These are phyloP conservation scores for Enteromius argenteus DNA, from an alignment of 2,797 vertebrate species.

Conservation along the genomic window DNA sequence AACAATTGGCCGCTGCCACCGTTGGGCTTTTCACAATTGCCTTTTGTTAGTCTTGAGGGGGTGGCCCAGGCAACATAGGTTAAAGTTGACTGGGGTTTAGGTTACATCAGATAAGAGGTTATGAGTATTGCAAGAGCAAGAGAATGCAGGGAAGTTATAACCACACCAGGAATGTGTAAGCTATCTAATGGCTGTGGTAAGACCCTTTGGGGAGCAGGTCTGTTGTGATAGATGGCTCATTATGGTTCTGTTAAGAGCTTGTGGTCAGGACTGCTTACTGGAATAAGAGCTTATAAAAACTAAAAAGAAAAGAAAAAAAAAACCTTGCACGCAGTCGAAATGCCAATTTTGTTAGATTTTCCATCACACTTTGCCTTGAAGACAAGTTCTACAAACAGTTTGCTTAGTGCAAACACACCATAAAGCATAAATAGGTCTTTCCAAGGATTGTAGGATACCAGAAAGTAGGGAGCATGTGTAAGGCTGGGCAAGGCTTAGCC, in stretches of 20 bases:
- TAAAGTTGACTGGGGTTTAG: slow-evolving; percentile 83
- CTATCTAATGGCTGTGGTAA: slow-evolving; percentile 72
- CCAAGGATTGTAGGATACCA: not conserved
- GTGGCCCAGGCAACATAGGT: slow-evolving; percentile 71
- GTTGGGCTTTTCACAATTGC: slow-evolving; percentile 84
- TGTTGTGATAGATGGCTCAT: slow-evolving; percentile 15
- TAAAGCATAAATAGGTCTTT: not conserved
- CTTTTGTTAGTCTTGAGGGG: slow-evolving; percentile 76
- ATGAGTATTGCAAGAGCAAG: slow-evolving; percentile 74
- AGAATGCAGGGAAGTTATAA: slow-evolving; percentile 79
- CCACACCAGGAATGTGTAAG: slow-evolving; percentile 80
- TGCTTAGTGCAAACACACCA: not conserved
- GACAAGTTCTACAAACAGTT: slow-evolving; percentile 21
- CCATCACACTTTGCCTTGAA: not conserved
- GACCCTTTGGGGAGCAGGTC: slow-evolving; percentile 22
- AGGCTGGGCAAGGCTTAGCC: not conserved
- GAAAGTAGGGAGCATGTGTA: not conserved
- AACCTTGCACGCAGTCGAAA: not conserved
- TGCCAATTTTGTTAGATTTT: slow-evolving; percentile 4
- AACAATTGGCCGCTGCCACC: slow-evolving; percentile 69
- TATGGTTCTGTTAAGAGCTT: slow-evolving; percentile 6
- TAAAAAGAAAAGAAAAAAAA: too few species aligned
- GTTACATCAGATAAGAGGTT: slow-evolving; percentile 88
- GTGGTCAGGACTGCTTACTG: slow-evolving; percentile 23
- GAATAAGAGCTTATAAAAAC: slow-evolving; percentile 18